A percentile compares a stretch with the other conserved stretches of the same genome.
Evolutionary conservation across 2,797 vertebrate species (phyloP).

Genomic region (Gambusia yucatana): DNA sequence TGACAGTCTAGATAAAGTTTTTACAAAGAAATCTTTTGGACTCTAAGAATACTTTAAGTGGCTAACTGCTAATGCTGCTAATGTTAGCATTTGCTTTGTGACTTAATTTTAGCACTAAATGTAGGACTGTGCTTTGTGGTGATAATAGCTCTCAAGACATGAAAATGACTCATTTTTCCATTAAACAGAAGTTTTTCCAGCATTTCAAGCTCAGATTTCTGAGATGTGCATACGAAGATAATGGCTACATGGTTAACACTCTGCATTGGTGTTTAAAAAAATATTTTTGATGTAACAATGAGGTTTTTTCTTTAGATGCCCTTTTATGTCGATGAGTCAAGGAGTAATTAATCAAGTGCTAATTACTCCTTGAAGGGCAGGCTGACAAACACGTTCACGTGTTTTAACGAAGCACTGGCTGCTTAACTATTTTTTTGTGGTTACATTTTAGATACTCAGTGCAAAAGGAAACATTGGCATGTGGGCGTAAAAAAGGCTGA

Average conservation of each 20-base stretch:
- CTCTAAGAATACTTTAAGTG: neutral
- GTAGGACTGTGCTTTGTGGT: neutral
- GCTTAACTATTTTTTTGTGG: neutral
- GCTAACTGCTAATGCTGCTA: neutral
- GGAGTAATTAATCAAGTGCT: neutral
- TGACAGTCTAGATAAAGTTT: neutral
- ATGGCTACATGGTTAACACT: neutral
- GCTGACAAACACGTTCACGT: neutral
- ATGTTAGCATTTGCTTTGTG: neutral
- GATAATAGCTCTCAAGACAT: neutral
- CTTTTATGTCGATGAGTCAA: neutral
- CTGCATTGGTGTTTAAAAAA: neutral
- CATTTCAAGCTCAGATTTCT: neutral
- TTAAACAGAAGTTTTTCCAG: neutral
- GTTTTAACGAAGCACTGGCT: neutral
- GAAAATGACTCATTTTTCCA: neutral
- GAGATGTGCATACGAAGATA: neutral
- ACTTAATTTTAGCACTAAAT: neutral
- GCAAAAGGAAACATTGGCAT: neutral
- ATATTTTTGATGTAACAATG: neutral
- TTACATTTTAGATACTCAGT: neutral
- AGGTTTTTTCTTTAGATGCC: neutral
- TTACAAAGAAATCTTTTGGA: neutral
- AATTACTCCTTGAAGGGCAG: neutral
- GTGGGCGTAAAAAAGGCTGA: neutral